Percentiles rank a stretch among this genome's conserved stretches.
Conservation (phyloP, 35 echinoderm and acorn worm species). For the Lytechinus variegatus region DNA sequence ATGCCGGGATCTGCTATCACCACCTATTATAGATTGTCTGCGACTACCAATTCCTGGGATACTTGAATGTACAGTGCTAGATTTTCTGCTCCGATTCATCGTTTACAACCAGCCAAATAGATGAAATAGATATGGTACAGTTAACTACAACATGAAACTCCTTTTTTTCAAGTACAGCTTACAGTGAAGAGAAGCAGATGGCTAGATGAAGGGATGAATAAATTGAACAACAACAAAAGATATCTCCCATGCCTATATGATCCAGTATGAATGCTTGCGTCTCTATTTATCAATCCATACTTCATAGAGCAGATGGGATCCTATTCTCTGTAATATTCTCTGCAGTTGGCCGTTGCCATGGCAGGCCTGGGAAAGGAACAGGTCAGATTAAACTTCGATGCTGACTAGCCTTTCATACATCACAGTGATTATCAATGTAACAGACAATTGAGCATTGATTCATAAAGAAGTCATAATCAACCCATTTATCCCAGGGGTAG, state of each 20-base stretch:
- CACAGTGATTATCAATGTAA: not conserved
- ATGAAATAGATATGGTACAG: not conserved
- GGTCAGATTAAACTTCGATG: not conserved
- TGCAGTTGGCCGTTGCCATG: slow-evolving; percentile 15
- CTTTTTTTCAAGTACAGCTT: not conserved
- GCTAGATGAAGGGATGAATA: not conserved
- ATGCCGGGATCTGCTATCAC: not conserved
- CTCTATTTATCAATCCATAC: not conserved
- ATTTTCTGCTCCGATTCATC: not conserved
- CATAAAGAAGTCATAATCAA: not conserved
- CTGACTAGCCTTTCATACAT: not conserved
- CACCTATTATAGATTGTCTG: not conserved
- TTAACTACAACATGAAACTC: not conserved
- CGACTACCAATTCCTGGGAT: not conserved
- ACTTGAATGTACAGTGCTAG: not conserved
- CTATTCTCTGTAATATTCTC: not conserved
- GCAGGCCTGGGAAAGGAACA: not conserved
- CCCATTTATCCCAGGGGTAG: not conserved
- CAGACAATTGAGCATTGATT: not conserved
- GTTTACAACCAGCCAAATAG: not conserved
- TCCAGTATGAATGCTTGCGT: not conserved
- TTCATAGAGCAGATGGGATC: not conserved
- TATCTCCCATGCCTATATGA: not conserved
- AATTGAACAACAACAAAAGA: not conserved
- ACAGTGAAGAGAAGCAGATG: not conserved